Evolutionary conservation across 2,888 invertebrate genomes (phyloP), one percentile per base, ranked within the genome.

Genomic region (Ennomos quercinarius): DNA sequence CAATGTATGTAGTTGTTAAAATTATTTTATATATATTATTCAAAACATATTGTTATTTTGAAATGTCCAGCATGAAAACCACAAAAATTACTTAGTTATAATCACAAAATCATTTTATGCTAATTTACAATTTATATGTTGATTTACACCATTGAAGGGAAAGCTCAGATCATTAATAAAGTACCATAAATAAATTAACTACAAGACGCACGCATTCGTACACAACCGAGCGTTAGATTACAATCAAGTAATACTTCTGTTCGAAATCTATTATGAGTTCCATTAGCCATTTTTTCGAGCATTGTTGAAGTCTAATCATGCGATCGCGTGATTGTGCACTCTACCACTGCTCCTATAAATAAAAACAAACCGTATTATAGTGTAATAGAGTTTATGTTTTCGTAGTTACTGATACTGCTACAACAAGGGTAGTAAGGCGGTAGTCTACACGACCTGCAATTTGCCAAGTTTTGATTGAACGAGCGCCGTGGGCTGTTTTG

Each of bases 211-310:
- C 59, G 56, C 53, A 64, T 53, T 61, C 52, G 36, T 47, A 46
- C 50, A 58, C 41, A 57, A 56, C 43, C 41, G 13, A 61, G 35
- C 41, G 36, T 50, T 53, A 50, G 68, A 71, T 68, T 67, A 52
- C 50, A 65, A 72, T 69, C 71, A 61, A 60, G 57, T 63, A 55
- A 66, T 64, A 74, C 76, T 78, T 67, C 76, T 74, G 74, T 76
- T 74, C 72, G 66, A 72, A 79, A 78, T 74, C 77, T 77, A 78
- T 80, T 78, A 78, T 67, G 66, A 62, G 62, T 61, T 72, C 77
- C 77, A 78, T 79, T 79, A 75, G 70, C 63, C 66, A 77, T 73
- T 73, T 67, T 65, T 69, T 67, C 58, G 52, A 66, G 64, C 57
- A 65, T 63, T 66, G 70, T 64, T 67, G 53, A 61, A 59, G 52